Percentiles rank a stretch among this genome's conserved stretches.
phyloP scores from a whole-genome alignment of 1,140 invertebrate genomes.

The Zaprionus capensis region DNA sequence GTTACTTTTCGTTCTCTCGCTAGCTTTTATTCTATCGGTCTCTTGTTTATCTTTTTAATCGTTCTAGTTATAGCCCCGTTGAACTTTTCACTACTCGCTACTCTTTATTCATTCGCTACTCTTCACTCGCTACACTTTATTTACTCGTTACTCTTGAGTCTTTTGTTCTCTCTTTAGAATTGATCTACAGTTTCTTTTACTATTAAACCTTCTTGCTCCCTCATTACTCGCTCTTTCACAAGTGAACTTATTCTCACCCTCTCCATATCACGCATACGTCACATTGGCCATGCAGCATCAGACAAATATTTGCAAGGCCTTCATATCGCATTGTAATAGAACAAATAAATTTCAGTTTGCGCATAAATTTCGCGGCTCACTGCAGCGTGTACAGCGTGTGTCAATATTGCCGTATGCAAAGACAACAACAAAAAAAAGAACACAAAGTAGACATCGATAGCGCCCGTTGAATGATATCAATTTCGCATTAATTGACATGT shows the following conservation, averaged over 20 bases:
- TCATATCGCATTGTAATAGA: constrained; percentile 25
- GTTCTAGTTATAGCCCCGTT: no score
- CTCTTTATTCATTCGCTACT: neutral
- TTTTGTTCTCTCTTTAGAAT: neutral
- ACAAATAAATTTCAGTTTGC: constrained; percentile 25
- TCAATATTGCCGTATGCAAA: constrained; percentile 50
- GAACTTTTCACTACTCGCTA: neutral
- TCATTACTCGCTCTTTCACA: neutral
- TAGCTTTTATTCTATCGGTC: neutral
- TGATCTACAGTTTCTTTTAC: neutral
- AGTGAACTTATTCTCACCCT: neutral
- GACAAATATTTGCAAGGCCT: constrained; percentile 26
- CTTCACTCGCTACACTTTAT: neutral
- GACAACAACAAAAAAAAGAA: constrained; percentile 22
- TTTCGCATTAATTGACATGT: constrained; percentile 64
- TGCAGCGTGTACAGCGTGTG: constrained; percentile 33
- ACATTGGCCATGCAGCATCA: neutral
- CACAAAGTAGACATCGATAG: constrained; percentile 11
- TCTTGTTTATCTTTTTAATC: neutral
- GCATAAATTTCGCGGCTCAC: constrained; percentile 46
- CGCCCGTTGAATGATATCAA: constrained; percentile 43
- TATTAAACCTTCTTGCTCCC: neutral
- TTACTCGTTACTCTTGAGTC: neutral
- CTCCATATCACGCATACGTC: constrained; percentile 45
- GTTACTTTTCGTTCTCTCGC: neutral